Evolutionary conservation across 2,797 vertebrate species (phyloP).

Genomic region (Taeniopygia guttata): DNA sequence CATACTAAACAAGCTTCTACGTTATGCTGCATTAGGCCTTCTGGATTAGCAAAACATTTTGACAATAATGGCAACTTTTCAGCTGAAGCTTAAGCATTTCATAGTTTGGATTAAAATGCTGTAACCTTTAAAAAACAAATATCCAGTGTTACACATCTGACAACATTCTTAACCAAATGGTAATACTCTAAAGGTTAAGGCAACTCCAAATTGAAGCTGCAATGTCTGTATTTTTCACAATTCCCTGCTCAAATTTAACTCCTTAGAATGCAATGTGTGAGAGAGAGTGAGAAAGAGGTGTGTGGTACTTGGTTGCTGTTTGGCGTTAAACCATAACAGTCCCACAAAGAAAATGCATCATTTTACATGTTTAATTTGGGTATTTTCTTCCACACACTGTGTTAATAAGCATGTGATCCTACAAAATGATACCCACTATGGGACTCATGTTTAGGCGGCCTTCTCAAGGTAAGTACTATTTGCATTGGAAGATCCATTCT

Average conservation of each 20-base stretch:
- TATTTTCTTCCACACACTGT: constrained; percentile 41
- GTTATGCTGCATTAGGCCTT: constrained; percentile 67
- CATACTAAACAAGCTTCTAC: constrained; percentile 62
- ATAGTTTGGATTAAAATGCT: constrained; percentile 62
- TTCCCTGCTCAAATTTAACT: constrained; percentile 43
- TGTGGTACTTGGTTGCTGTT: background rate
- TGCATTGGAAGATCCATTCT: background rate
- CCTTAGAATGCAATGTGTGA: constrained; percentile 58
- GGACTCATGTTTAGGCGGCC: background rate
- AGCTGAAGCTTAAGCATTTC: constrained; percentile 63
- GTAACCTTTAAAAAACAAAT: constrained; percentile 60
- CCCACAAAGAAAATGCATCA: constrained; percentile 55
- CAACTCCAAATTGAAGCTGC: constrained; percentile 58
- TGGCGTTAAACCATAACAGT: background rate
- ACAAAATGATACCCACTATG: background rate
- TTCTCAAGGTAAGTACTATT: background rate
- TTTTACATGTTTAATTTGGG: constrained; percentile 40
- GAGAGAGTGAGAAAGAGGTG: background rate
- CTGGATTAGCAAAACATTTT: constrained; percentile 66
- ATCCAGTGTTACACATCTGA: constrained; percentile 56
- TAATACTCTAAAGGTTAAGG: constrained; percentile 55
- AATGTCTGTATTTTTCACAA: constrained; percentile 30
- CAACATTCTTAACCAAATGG: constrained; percentile 54
- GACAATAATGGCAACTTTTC: constrained; percentile 62
- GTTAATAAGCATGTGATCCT: constrained; percentile 37